Evolutionary conservation across 1,140 invertebrate genomes (phyloP).

Genomic region (Drosophila parvula): DNA sequence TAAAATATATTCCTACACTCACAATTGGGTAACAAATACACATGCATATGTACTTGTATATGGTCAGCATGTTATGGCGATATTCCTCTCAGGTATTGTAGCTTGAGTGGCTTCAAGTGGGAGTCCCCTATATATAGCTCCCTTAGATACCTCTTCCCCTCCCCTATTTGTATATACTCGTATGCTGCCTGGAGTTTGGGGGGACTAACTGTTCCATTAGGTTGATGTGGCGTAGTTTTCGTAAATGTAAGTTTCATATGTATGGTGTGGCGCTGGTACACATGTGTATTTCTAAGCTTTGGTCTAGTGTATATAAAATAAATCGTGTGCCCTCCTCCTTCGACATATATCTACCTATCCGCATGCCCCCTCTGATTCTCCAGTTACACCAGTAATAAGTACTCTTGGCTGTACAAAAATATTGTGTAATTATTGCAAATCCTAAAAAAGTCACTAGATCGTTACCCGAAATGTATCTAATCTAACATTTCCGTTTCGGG

Average conservation of each 20-base stretch:
- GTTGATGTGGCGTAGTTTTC: conserved; percentile 34
- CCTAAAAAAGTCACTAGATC: conserved; percentile 39
- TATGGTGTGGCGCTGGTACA: conserved; percentile 57
- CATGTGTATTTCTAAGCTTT: conserved; percentile 75
- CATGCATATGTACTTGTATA: conserved; percentile 28
- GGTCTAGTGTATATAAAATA: conserved; percentile 74
- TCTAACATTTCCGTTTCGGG: not conserved
- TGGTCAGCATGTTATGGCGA: conserved; percentile 65
- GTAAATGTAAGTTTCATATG: conserved; percentile 69
- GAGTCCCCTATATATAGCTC: no score
- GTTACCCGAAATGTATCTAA: conserved; percentile 9
- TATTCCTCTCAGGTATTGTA: conserved; percentile 77
- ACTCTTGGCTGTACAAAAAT: conserved; percentile 39
- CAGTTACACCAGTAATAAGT: conserved; percentile 30
- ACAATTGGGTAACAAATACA: conserved; percentile 39
- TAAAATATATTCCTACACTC: conserved; percentile 65
- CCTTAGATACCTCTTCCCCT: not conserved
- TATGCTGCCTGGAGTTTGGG: conserved; percentile 5
- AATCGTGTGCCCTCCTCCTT: conserved; percentile 56
- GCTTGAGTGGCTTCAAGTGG: no score
- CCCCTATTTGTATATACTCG: conserved; percentile 35
- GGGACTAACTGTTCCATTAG: conserved; percentile 19
- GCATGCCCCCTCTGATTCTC: conserved; percentile 13
- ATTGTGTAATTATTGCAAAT: conserved; percentile 41
- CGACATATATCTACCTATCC: conserved; percentile 26